Percentiles rank a stretch among this genome's conserved stretches.
phyloP scores from a whole-genome alignment of 2,797 vertebrate species.

The Echeneis naucrates region DNA sequence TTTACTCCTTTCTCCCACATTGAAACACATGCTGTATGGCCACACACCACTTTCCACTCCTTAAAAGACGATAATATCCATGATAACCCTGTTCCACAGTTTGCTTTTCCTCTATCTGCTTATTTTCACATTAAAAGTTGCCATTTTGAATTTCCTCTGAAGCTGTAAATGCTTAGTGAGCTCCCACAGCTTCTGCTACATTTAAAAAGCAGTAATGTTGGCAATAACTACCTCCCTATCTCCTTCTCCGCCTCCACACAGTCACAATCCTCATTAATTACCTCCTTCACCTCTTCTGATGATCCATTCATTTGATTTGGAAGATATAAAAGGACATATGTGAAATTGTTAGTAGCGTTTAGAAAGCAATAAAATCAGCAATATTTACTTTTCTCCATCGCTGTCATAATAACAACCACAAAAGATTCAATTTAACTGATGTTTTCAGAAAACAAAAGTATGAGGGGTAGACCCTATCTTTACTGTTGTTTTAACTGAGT shows the following conservation, averaged over 20 bases:
- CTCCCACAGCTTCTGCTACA: slow-evolving; percentile 50
- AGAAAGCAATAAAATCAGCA: slow-evolving; percentile 46
- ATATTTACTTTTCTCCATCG: slow-evolving; percentile 29
- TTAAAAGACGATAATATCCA: slow-evolving; percentile 69
- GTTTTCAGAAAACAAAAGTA: slow-evolving; percentile 13
- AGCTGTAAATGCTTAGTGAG: slow-evolving; percentile 60
- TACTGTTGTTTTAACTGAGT: background rate
- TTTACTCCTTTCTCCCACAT: slow-evolving; percentile 5
- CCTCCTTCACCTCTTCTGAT: slow-evolving; percentile 60
- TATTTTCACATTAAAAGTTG: slow-evolving; percentile 53
- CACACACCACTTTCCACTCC: slow-evolving; percentile 31
- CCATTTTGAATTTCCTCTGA: slow-evolving; percentile 51
- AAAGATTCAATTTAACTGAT: slow-evolving; percentile 27
- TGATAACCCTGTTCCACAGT: slow-evolving; percentile 66
- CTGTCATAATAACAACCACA: slow-evolving; percentile 38
- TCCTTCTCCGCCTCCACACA: slow-evolving; percentile 40
- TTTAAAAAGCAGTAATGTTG: slow-evolving; percentile 63
- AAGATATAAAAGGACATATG: slow-evolving; percentile 51
- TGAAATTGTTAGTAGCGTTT: slow-evolving; percentile 45
- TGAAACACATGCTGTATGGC: background rate
- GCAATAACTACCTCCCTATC: slow-evolving; percentile 60
- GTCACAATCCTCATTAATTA: slow-evolving; percentile 44
- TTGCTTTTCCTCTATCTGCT: slow-evolving; percentile 57
- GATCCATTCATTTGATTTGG: slow-evolving; percentile 45
- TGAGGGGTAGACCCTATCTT: slow-evolving; percentile 3